A percentile compares a stretch with the other conserved stretches of the same genome.
Evolutionary conservation across 1,140 invertebrate species (phyloP).

Genomic region (Drosophila repleta): DNA sequence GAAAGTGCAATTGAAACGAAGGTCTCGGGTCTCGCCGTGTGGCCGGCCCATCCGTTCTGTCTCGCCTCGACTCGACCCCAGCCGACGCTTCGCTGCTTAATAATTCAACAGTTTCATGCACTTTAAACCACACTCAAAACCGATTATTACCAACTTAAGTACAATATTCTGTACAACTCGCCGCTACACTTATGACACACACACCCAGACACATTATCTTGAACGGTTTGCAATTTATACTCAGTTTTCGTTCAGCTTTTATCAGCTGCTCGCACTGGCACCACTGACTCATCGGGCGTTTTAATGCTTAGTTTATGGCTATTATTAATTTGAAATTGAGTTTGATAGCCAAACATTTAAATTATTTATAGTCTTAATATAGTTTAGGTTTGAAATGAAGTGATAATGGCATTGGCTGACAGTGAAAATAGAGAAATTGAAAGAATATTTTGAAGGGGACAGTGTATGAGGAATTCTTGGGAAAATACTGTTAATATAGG

Average conservation of each 20-base stretch:
- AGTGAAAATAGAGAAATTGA: background rate
- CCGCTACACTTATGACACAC: background rate
- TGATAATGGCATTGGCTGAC: background rate
- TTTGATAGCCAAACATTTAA: background rate
- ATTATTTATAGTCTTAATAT: conserved; percentile 7
- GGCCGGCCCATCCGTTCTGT: no score
- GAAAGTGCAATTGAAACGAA: conserved; percentile 36
- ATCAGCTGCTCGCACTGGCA: conserved; percentile 11
- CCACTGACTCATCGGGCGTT: conserved; percentile 6
- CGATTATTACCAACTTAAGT: conserved; percentile 9
- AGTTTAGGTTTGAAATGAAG: background rate
- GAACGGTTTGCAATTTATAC: background rate
- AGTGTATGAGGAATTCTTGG: no score
- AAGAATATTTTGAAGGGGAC: no score
- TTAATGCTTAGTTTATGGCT: conserved; percentile 17
- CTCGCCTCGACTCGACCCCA: no score
- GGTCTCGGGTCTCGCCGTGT: no score
- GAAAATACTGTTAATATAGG: no score
- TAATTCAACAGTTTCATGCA: conserved; percentile 20
- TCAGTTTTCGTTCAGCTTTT: conserved; percentile 26
- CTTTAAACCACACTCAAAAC: conserved; percentile 1
- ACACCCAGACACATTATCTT: conserved; percentile 11
- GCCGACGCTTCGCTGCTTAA: conserved; percentile 11
- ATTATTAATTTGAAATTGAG: background rate
- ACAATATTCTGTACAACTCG: background rate